A percentile compares a stretch with the other conserved stretches of the same genome.
phyloP scores from a whole-genome alignment of 2,797 vertebrate genomes.

The Manis javanica region DNA sequence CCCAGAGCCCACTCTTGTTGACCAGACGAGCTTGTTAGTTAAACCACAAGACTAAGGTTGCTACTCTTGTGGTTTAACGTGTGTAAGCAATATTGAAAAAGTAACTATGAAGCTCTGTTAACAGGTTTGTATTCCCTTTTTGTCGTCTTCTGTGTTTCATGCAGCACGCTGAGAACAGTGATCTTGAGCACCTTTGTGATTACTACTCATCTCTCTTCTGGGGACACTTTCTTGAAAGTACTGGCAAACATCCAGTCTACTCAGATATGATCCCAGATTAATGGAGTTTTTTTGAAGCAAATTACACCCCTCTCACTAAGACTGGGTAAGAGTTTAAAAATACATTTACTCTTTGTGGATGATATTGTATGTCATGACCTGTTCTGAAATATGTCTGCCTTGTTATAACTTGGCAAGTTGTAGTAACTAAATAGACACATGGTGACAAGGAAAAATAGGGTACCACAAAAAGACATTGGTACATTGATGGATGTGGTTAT shows the following conservation, averaged over 20 bases:
- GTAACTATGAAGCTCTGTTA: background rate
- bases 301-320: background rate
- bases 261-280: background rate
- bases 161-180: background rate
- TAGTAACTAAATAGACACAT: background rate
- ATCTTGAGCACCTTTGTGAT: background rate
- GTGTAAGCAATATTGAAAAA: background rate
- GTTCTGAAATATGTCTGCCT: slow-evolving; percentile 13
- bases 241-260: background rate
- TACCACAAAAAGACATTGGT: background rate
- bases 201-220: background rate
- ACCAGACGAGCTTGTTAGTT: background rate
- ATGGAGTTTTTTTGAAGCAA: background rate
- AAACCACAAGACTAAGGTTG: background rate
- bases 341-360: background rate
- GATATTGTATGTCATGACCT: background rate
- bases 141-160: slow-evolving; percentile 11
- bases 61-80: background rate
- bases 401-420: background rate
- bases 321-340: slow-evolving; percentile 64
- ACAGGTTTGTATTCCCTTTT: background rate
- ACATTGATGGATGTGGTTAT: background rate
- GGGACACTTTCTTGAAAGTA: background rate
- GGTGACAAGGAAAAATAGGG: too few species aligned
- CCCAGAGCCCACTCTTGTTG: background rate